Evolutionary conservation across 1,140 invertebrate genomes (phyloP).

Genomic region (Brachionus paranguensis): DNA sequence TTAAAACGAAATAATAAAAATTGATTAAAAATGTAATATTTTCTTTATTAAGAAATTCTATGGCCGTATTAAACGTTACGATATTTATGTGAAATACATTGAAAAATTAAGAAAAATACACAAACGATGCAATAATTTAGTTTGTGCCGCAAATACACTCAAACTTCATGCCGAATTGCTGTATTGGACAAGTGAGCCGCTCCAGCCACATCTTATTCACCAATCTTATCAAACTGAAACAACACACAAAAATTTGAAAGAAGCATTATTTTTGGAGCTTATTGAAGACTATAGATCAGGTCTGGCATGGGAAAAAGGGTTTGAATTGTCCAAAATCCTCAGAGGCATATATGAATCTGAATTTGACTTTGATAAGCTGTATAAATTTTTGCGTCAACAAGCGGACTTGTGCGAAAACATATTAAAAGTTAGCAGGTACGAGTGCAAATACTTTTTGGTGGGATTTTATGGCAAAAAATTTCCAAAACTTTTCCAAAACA

Average conservation of each 20-base stretch:
- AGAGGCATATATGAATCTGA: conserved; percentile 4
- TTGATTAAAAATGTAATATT: neutral
- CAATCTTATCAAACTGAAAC: neutral
- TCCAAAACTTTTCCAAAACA: conserved; percentile 1
- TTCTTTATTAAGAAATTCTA: neutral
- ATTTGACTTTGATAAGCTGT: conserved; percentile 27
- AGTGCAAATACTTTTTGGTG: conserved; percentile 32
- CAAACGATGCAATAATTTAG: conserved; percentile 12
- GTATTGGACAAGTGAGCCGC: neutral
- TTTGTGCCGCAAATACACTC: conserved; percentile 17
- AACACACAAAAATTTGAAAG: conserved; percentile 29
- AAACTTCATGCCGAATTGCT: conserved; percentile 35
- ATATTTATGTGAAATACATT: conserved; percentile 32
- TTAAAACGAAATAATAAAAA: neutral
- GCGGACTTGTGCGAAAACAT: conserved; percentile 25
- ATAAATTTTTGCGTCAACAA: conserved; percentile 27
- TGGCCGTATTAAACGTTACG: neutral
- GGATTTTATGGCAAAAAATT: conserved; percentile 29
- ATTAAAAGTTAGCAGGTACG: neutral
- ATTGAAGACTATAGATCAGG: conserved; percentile 13
- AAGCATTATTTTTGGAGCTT: neutral
- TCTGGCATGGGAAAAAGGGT: conserved; percentile 34
- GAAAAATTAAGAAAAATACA: conserved; percentile 33
- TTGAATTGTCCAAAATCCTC: conserved; percentile 28
- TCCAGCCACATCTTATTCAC: neutral